Base-by-base conservation (phyloP, 2,888 invertebrate genomes). In the Conops quadrifasciatus region DNA sequence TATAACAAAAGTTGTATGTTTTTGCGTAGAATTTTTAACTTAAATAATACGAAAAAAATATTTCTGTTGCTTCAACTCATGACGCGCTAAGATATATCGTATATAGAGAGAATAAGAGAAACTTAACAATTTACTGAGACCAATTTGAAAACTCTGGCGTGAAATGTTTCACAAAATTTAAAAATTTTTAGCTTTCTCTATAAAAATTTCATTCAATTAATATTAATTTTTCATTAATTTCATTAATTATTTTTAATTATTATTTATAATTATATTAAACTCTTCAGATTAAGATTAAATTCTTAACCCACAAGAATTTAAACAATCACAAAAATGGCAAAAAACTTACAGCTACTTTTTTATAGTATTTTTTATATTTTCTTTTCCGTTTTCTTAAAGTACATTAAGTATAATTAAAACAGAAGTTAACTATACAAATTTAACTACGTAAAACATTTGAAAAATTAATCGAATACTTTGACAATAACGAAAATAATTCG, bases 101-200 rank as follows among this genome's bases (percentile, higher is more conserved):
- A n/a, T n/a, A n/a, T n/a, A n/a, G n/a, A n/a, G n/a, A n/a, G n/a
- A n/a, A n/a, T n/a, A n/a, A n/a, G n/a, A n/a, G n/a, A n/a, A n/a
- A n/a, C n/a, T n/a, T n/a, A n/a, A n/a, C n/a, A n/a, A n/a, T 74
- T 71, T 78, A 76, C 80, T 84, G 84, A 84, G 85, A 84, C 85
- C 84, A 84, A 84, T 84, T 84, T 81, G 85, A 84, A 83, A 81
- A 81, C 80, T 78, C 74, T n/a, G n/a, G n/a, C n/a, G n/a, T n/a
- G n/a, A n/a, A n/a, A n/a, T n/a, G n/a, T n/a, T n/a, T n/a, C n/a
- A n/a, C n/a, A n/a, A n/a, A n/a, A n/a, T n/a, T n/a, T n/a, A n/a
- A n/a, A n/a, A n/a, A n/a, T n/a, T n/a, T n/a, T n/a, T n/a, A n/a
- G n/a, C n/a, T n/a, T n/a, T n/a, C n/a, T n/a, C n/a, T n/a, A 36